Percentiles rank a stretch among this genome's conserved stretches.
phyloP scores from a whole-genome alignment of 2,797 vertebrate species.

The Helicolenus hilgendorfi region DNA sequence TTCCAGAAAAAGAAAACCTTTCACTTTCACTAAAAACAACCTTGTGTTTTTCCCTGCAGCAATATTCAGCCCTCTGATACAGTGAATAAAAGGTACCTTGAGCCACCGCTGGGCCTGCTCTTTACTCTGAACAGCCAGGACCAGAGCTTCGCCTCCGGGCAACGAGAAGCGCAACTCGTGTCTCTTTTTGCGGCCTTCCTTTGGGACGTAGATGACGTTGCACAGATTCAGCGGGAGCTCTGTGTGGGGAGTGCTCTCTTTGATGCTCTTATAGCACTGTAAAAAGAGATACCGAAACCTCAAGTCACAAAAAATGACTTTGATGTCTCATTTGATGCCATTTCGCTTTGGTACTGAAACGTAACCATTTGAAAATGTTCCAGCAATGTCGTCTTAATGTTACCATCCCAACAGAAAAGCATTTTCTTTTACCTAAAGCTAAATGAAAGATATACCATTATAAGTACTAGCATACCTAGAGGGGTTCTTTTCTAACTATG shows the following conservation, averaged over 20 bases:
- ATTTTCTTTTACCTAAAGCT: neutral
- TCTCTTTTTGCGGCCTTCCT: constrained; percentile 97
- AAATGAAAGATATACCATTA: neutral
- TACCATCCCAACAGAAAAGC: neutral
- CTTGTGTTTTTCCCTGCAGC: neutral
- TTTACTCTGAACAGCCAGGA: constrained; percentile 96
- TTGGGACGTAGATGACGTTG: constrained; percentile 95
- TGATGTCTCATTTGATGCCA: neutral
- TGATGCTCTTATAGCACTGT: constrained; percentile 98
- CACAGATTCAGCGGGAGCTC: constrained; percentile 94
- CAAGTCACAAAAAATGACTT: neutral
- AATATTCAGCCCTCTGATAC: neutral
- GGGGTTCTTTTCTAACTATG: neutral
- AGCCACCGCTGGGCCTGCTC: constrained; percentile 99
- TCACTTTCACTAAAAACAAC: neutral
- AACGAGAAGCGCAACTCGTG: constrained; percentile 96
- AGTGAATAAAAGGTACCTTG: constrained; percentile 88
- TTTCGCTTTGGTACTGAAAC: constrained; percentile 4
- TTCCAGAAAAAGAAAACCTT: constrained; percentile 9
- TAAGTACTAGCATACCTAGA: neutral
- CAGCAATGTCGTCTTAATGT: neutral
- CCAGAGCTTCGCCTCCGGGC: constrained; percentile 94
- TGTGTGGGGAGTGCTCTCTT: constrained; percentile 93
- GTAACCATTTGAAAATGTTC: neutral
- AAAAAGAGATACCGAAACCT: neutral